These are phyloP conservation scores for Tipula confusa DNA, from an alignment of 2,888 invertebrate genomes.

Conservation along the genomic window DNA sequence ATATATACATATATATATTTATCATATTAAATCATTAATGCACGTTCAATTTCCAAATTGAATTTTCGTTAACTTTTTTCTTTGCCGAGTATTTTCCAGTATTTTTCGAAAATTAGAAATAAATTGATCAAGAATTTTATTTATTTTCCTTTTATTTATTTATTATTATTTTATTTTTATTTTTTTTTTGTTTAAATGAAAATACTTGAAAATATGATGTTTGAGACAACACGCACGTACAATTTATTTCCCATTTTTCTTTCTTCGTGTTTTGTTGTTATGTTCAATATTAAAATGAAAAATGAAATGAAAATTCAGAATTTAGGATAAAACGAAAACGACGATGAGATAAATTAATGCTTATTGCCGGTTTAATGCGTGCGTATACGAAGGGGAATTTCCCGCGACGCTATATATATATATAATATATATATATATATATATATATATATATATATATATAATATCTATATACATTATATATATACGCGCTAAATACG, in stretches of 20 bases:
- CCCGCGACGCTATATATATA: background rate
- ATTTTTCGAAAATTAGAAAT: background rate
- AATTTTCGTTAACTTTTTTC: background rate
- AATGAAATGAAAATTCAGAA: background rate
- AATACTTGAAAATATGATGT: background rate
- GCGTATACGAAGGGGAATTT: background rate
- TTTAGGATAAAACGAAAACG: background rate
- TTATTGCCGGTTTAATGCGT: background rate
- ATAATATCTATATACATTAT: background rate
- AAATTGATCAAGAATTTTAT: background rate
- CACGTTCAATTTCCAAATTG: background rate
- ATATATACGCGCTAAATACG: background rate
- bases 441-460: too few relatives aligned
- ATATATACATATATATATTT: background rate
- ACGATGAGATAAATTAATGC: background rate
- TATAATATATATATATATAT: background rate
- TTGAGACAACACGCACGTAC: background rate
- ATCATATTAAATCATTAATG: background rate
- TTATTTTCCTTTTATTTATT: background rate
- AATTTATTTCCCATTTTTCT: background rate
- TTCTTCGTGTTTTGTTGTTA: background rate
- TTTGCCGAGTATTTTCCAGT: background rate
- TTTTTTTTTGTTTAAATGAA: background rate
- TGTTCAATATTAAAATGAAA: background rate
- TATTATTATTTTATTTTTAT: background rate